Percentiles rank a stretch among this genome's conserved stretches.
These are phyloP conservation scores for Chloromyia formosa DNA, from an alignment of 2,888 invertebrate genomes.

Conservation along the genomic window DNA sequence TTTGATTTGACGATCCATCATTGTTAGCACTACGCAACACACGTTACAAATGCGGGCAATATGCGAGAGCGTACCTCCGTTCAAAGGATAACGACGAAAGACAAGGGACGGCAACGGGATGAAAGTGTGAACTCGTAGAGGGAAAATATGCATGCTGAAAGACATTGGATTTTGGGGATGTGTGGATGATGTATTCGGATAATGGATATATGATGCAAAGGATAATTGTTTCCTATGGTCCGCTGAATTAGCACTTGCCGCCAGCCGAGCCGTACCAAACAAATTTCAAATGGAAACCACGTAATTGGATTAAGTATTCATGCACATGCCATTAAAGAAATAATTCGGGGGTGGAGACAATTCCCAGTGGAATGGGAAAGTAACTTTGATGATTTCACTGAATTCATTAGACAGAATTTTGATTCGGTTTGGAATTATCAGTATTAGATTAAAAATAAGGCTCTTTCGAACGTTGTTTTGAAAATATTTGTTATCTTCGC, in stretches of 20 bases:
- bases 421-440: too few species aligned
- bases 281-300: slow-evolving; percentile 19
- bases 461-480: too few species aligned
- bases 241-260: slow-evolving; percentile 29
- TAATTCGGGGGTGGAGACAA: background rate
- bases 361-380: slow-evolving; percentile 9
- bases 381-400: slow-evolving; percentile 10
- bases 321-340: slow-evolving; percentile 12
- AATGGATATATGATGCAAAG: slow-evolving; percentile 27
- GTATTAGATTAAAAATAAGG: too few species aligned
- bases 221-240: slow-evolving; percentile 46
- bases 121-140: background rate
- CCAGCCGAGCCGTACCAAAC: background rate
- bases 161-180: background rate
- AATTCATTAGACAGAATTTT: too few species aligned
- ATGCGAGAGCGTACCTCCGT: too few species aligned
- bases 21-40: slow-evolving; percentile 17
- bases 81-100: background rate
- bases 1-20: slow-evolving; percentile 46
- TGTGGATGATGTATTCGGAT: background rate
- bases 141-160: slow-evolving; percentile 1
- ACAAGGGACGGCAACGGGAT: background rate
- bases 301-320: slow-evolving; percentile 39
- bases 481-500: too few species aligned
- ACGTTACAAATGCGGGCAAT: too few species aligned